These are phyloP conservation scores for Antheraea mylitta DNA, from an alignment of 1,140 invertebrate species.

Conservation along the genomic window DNA sequence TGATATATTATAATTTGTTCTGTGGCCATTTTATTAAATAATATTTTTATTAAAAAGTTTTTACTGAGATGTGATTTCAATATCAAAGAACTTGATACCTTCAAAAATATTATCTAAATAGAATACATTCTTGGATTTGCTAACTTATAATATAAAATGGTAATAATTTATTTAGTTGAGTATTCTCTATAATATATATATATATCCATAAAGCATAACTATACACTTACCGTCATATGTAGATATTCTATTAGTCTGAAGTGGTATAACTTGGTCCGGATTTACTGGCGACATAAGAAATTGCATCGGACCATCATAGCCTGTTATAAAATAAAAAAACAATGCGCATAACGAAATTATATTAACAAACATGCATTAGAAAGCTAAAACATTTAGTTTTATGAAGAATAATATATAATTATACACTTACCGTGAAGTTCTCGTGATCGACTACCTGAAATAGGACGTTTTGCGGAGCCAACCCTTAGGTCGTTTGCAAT, in stretches of 20 bases:
- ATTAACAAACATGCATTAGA: conserved; percentile 50
- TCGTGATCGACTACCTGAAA: conserved; percentile 82
- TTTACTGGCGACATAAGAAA: conserved; percentile 87
- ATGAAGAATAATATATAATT: conserved; percentile 7
- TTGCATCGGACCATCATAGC: conserved; percentile 91
- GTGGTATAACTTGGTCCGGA: conserved; percentile 84
- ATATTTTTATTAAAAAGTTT: no score
- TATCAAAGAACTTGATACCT: no score
- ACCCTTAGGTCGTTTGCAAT: conserved; percentile 90
- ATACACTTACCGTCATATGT: conserved; percentile 73
- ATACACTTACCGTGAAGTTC: conserved; percentile 83
- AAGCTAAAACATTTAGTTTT: conserved; percentile 38
- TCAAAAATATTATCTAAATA: neutral
- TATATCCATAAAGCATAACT: neutral
- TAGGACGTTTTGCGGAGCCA: conserved; percentile 81
- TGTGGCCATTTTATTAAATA: no score
- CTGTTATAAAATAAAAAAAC: conserved; percentile 73
- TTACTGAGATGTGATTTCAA: no score
- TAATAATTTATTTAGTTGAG: neutral
- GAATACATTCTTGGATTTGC: neutral
- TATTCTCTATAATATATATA: no score
- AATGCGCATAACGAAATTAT: conserved; percentile 49
- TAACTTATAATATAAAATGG: neutral
- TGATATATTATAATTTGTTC: no score
- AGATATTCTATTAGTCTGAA: conserved; percentile 77